phyloP scores from a whole-genome alignment of 2,797 vertebrate genomes.

The Alexandromys oeconomus region DNA sequence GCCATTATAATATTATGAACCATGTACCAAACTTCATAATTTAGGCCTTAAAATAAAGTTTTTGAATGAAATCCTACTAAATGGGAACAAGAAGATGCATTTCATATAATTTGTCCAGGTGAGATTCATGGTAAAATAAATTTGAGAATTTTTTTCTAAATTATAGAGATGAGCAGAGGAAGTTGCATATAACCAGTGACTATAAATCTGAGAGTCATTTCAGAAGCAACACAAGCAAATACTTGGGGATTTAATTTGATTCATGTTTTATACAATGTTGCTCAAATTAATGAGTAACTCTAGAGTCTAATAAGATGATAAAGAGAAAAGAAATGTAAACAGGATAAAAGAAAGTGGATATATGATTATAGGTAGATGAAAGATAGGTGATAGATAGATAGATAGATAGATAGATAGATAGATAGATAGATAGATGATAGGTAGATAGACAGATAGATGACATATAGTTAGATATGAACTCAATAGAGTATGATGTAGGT shows the following conservation, averaged over 20 bases:
- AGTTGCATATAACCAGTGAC: neutral
- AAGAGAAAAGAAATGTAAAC: neutral
- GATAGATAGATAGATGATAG: neutral
- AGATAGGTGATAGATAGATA: neutral
- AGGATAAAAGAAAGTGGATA: neutral
- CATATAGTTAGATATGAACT: too few species aligned
- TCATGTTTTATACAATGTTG: neutral
- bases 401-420: neutral
- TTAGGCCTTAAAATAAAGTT: neutral
- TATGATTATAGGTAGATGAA: neutral
- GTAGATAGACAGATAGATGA: too few species aligned
- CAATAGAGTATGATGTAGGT: neutral
- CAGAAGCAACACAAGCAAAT: neutral
- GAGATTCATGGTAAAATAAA: neutral
- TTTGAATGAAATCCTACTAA: neutral
- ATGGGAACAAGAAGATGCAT: neutral
- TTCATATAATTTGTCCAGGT: neutral
- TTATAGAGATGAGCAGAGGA: neutral
- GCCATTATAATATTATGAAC: neutral
- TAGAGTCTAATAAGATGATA: neutral
- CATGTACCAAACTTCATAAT: neutral
- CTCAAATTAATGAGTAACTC: neutral
- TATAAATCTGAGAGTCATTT: neutral
- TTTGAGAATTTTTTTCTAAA: slow-evolving; percentile 32
- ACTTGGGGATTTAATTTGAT: neutral